Evolutionary conservation across 2,888 invertebrate species (phyloP).

Genomic region (Pseudoips prasinana): DNA sequence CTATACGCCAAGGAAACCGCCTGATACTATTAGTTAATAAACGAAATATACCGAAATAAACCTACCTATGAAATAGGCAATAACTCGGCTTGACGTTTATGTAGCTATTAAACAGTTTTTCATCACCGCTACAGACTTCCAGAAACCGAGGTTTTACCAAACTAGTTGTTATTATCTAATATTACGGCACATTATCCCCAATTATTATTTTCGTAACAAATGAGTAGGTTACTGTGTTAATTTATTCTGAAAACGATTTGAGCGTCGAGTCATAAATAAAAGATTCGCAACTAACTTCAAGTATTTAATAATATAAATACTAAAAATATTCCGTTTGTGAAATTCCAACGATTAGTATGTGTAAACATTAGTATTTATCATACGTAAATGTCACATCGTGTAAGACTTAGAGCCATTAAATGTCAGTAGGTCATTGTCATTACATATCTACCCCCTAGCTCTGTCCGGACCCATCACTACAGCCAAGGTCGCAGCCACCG

Average conservation of each 20-base stretch:
- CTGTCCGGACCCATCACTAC: neutral
- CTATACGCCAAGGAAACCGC: too few relatives aligned
- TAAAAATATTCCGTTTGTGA: constrained; percentile 24
- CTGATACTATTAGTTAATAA: too few relatives aligned
- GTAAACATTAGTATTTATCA: constrained; percentile 19
- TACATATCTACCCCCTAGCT: constrained; percentile 3
- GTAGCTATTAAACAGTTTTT: too few relatives aligned
- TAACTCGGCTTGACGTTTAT: too few relatives aligned
- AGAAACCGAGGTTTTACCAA: too few relatives aligned
- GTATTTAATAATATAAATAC: too few relatives aligned
- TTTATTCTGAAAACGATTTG: constrained; percentile 19
- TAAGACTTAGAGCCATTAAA: constrained; percentile 28
- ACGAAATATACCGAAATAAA: too few relatives aligned
- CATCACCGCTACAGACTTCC: too few relatives aligned
- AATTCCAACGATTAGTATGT: constrained; percentile 19
- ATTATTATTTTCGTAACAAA: constrained; percentile 14
- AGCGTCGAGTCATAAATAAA: constrained; percentile 34
- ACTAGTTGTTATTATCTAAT: constrained; percentile 10
- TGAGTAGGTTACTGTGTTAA: constrained; percentile 23
- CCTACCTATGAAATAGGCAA: too few relatives aligned
- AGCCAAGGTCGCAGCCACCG: too few relatives aligned
- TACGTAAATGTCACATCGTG: constrained; percentile 26
- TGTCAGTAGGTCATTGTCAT: constrained; percentile 25
- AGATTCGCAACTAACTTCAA: too few relatives aligned
- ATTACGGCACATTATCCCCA: constrained; percentile 5